Evolutionary conservation across 1,140 invertebrate species (phyloP), one percentile per base, ranked within the genome.

Genomic region (Panagrolaimus sp.): DNA sequence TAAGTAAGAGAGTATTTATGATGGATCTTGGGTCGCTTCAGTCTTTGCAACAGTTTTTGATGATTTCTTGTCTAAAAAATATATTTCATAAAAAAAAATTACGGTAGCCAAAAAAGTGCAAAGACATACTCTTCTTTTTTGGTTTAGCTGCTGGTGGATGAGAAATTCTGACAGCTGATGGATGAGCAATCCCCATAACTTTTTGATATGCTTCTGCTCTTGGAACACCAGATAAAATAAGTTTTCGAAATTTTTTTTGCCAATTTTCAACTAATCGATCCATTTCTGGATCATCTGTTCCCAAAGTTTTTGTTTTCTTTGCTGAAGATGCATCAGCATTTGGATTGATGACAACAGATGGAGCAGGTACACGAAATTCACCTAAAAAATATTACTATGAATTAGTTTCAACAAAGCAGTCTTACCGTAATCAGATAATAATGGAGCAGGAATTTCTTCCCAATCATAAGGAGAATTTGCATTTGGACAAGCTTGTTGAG

Each of bases 201-300:
- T 16, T 20, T 20, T 27, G 51, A 57, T 57, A 57, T 20, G 51
- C 51, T 57, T 57, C 13, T 25, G 51, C 51, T 0, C 51, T 14
- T 20, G 51, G 51, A 20, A 57, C 51, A 13, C 51, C 51, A 27
- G 51, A 57, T 57, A 57, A 11, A 16, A 57, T 27, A 13, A 57
- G 51, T 57, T 57, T 57, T 20, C 51, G 51, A 13, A 57, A 57
- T 11, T 57, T 57, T 11, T 57, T 57, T 57, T 57, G 51, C 51
- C 51, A 57, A 16, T 57, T 20, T 20, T 57, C 51, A 27, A 57
- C 51, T 5, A 57, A 16, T 4, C 51, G 51, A 13, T 57, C 51
- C 51, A 57, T 57, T 57, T 57, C 51, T 20, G 51, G 51, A 57
- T 57, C 51, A 25, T 57, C 51, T 1, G 20, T 57, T 57, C 27